Conservation (phyloP, 1,140 invertebrate genomes). For the Camponotus vicinus region DNA sequence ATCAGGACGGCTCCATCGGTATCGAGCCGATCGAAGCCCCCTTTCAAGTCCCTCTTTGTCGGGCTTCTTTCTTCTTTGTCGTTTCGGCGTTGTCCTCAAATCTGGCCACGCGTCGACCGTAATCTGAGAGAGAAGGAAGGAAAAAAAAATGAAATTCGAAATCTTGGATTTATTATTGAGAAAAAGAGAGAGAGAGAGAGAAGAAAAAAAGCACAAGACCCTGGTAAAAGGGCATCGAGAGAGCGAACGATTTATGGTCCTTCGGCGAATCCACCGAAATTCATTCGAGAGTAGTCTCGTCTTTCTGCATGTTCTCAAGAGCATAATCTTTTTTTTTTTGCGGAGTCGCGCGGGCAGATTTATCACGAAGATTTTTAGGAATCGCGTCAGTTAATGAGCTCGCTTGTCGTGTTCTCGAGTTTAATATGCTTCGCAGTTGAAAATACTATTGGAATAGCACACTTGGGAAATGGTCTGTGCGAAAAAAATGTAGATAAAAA, state of each 20-base stretch:
- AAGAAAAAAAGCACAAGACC: neutral
- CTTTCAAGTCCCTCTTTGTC: constrained; percentile 11
- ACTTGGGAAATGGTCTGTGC: neutral
- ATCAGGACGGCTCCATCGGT: constrained; percentile 79
- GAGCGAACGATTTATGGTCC: constrained; percentile 53
- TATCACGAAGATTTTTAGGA: constrained; percentile 28
- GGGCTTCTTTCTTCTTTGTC: constrained; percentile 10
- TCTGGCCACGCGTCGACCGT: constrained; percentile 31
- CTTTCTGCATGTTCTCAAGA: constrained; percentile 13
- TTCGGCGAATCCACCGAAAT: constrained; percentile 30
- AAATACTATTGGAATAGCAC: constrained; percentile 3
- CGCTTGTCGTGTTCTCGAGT: constrained; percentile 1
- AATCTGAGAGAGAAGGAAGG: constrained; percentile 39
- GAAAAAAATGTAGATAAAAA: neutral
- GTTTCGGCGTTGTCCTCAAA: constrained; percentile 45
- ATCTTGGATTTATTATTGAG: constrained; percentile 53
- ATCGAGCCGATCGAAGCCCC: constrained; percentile 53
- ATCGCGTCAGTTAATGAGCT: constrained; percentile 14
- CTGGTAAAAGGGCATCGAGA: neutral
- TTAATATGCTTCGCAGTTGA: neutral
- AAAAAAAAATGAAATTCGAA: constrained; percentile 2
- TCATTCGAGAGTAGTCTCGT: constrained; percentile 22
- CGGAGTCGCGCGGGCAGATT: constrained; percentile 2
- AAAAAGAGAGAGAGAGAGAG: neutral
- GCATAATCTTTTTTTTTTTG: constrained; percentile 22